A percentile compares a stretch with the other conserved stretches of the same genome.
phyloP scores from a whole-genome alignment of 1,140 invertebrate species.

The Euura saliciscinereae region DNA sequence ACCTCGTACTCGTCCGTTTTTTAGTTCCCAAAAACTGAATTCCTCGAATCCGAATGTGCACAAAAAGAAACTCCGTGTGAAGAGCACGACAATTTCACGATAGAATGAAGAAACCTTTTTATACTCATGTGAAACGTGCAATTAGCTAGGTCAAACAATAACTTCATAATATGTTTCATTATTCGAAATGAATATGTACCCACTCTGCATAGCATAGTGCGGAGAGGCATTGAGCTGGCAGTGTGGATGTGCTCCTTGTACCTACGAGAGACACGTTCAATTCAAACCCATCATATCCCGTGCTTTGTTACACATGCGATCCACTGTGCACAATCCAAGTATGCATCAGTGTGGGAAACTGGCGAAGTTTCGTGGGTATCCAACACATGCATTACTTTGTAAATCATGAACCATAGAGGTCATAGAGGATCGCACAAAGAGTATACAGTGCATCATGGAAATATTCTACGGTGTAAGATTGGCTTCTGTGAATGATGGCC shows the following conservation, averaged over 20 bases:
- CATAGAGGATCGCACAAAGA: background rate
- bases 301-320: too few relatives aligned
- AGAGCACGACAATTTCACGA: too few relatives aligned
- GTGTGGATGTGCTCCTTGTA: background rate
- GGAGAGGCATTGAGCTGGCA: background rate
- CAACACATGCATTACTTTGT: background rate
- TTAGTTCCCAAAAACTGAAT: too few relatives aligned
- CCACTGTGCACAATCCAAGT: too few relatives aligned
- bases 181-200: background rate
- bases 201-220: background rate
- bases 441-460: background rate
- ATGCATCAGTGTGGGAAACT: too few relatives aligned
- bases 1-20: too few relatives aligned
- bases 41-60: too few relatives aligned
- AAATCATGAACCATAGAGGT: background rate
- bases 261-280: background rate
- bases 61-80: too few relatives aligned
- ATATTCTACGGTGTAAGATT: constrained; percentile 45
- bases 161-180: background rate
- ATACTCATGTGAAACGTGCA: background rate
- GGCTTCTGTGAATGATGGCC: constrained; percentile 57
- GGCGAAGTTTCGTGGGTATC: background rate
- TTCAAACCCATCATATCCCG: background rate
- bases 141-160: background rate
- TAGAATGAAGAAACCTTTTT: too few relatives aligned